phyloP scores from a whole-genome alignment of 2,888 invertebrate species.

The Asteroscopus sphinx region DNA sequence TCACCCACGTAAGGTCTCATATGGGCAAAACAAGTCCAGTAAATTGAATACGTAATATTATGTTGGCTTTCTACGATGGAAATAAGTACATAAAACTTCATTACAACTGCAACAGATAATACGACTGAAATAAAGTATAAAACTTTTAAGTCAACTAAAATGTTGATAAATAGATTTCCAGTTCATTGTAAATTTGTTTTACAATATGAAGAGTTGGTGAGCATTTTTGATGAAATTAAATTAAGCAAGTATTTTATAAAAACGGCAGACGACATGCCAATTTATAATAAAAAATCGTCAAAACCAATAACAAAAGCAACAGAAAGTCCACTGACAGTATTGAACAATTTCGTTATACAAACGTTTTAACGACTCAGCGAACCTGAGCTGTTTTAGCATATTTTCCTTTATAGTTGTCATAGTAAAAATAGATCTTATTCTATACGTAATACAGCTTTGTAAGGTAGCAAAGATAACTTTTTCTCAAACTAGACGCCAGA shows the following conservation, averaged over 20 bases:
- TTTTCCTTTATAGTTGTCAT: conserved; percentile 22
- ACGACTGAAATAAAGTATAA: conserved; percentile 6
- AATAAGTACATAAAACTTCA: neutral
- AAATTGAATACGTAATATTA: conserved; percentile 3
- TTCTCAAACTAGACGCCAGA: conserved; percentile 68
- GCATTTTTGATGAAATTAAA: conserved; percentile 21
- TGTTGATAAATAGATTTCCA: conserved; percentile 14
- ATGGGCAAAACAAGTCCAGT: neutral
- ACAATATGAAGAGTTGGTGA: neutral
- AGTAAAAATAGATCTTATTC: conserved; percentile 59
- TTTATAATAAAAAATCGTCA: conserved; percentile 35
- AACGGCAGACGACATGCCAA: conserved; percentile 19
- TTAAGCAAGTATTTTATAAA: conserved; percentile 14
- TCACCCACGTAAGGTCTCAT: neutral
- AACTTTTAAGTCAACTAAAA: neutral
- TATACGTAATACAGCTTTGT: conserved; percentile 57
- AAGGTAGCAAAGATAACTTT: conserved; percentile 48
- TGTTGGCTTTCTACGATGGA: conserved; percentile 9
- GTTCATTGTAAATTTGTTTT: conserved; percentile 12
- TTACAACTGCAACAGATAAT: neutral
- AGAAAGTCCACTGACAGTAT: conserved; percentile 67
- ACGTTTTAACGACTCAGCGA: conserved; percentile 73
- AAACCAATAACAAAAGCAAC: conserved; percentile 55
- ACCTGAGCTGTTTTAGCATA: conserved; percentile 60
- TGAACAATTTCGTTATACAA: conserved; percentile 74